Percentiles rank a stretch among this genome's conserved stretches.
Conservation (phyloP, 1,140 invertebrate species). For the Nasonia longicornis region DNA sequence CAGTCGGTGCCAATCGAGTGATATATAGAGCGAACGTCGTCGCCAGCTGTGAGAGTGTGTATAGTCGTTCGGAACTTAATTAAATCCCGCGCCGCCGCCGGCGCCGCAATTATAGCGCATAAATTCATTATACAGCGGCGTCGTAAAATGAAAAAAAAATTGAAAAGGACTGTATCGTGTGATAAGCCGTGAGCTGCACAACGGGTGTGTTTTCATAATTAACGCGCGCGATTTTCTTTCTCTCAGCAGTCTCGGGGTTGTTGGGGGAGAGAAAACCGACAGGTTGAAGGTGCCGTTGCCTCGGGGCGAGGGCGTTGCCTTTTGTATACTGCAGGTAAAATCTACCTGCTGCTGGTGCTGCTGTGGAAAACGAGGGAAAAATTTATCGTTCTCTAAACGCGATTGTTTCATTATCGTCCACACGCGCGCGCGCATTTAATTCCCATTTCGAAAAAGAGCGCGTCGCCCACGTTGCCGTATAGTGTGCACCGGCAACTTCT, state of each 20-base stretch:
- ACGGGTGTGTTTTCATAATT: constrained; percentile 4
- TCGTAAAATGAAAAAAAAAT: not conserved
- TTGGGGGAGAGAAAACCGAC: no score
- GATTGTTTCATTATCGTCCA: no score
- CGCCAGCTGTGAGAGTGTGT: not conserved
- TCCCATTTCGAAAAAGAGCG: not conserved
- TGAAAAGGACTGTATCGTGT: not conserved
- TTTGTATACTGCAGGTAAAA: no score
- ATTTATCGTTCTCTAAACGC: no score
- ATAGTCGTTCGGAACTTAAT: constrained; percentile 10
- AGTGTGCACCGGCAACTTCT: not conserved
- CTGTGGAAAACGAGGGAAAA: no score
- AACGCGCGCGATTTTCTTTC: not conserved
- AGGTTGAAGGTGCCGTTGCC: no score
- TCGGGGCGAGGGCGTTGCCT: no score
- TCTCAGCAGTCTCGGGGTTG: not conserved
- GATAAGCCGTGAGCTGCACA: not conserved
- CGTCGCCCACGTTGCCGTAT: not conserved
- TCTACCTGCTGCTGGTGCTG: no score
- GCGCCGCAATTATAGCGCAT: not conserved
- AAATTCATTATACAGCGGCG: not conserved
- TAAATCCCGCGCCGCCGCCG: not conserved
- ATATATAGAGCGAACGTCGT: not conserved
- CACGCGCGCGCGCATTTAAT: not conserved
- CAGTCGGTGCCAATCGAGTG: not conserved